phyloP scores from a whole-genome alignment of 92 coral and sea anemone genomes.

The Siderastrea radians region DNA sequence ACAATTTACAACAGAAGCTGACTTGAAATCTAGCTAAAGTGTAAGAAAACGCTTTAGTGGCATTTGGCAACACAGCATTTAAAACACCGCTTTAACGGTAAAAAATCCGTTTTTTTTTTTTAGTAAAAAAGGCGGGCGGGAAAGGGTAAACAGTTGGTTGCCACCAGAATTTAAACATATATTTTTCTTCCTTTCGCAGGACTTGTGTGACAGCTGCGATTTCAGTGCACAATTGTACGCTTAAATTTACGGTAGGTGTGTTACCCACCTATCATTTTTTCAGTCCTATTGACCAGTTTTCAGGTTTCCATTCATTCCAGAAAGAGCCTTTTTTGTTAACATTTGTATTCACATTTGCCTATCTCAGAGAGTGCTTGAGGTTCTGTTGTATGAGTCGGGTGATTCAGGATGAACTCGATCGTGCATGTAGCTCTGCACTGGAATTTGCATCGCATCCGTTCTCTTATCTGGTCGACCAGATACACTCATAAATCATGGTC shows the following conservation, averaged over 20 bases:
- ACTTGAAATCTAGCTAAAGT: too few relatives aligned
- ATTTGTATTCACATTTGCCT: neutral
- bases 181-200: conserved; percentile 7
- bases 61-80: too few relatives aligned
- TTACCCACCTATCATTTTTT: neutral
- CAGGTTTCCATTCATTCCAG: neutral
- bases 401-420: conserved; percentile 45
- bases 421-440: conserved; percentile 34
- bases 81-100: too few relatives aligned
- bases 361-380: conserved; percentile 42
- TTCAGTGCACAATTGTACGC: conserved; percentile 33
- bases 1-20: too few relatives aligned
- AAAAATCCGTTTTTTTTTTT: too few relatives aligned
- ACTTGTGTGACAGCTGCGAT: conserved; percentile 43
- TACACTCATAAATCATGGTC: neutral
- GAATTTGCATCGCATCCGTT: conserved; percentile 45
- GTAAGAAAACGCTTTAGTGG: too few relatives aligned
- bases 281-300: neutral
- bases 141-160: too few relatives aligned
- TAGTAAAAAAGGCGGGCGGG: too few relatives aligned
- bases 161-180: neutral
- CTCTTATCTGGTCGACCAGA: conserved; percentile 54
- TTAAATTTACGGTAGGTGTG: neutral
- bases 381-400: conserved; percentile 41
- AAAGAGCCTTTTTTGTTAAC: neutral